Evolutionary conservation across 2,888 invertebrate species (phyloP), one percentile per base, ranked within the genome.

Genomic region (Leptopterna dolabrata): DNA sequence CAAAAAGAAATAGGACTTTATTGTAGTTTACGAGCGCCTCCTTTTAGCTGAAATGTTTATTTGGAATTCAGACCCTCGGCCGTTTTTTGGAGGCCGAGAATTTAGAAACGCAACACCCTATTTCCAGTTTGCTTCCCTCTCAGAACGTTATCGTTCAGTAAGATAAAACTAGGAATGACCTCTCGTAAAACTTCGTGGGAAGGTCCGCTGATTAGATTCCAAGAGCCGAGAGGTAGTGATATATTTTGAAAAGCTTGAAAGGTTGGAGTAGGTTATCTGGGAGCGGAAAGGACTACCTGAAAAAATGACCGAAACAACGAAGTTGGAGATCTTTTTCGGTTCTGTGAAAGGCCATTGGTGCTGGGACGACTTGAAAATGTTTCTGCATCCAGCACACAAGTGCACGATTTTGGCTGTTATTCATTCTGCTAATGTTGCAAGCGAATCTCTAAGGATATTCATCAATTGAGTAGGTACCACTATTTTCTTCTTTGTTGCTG

Each of bases 171-270:
- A 63, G 63, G 19, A 63, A 24, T 63, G 63, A 63, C 63, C 63
- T 63, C 63, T 63, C 63, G 63, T 63, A 63, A 63, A 63, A 51
- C 51, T 51, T 24, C 63, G 63, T 63, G 63, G 63, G 63, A 63
- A 63, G 27, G n/a, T 16, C 51, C 9, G 27, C 63, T 63, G 63
- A 63, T 63, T 63, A 63, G 63, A 47, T 47, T 13, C 47, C 47
- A 16, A 47, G 13, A 63, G 63, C 11, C 11, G 9, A 24, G 24
- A 6, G 63, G 19, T 24, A 24, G 24, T 24, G 24, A 63, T 63
- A 63, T 63, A 63, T 63, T 63, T 27, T 13, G 63, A 51, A 63
- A 63, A 27, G 3, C 63, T 63, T 63, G 63, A 63, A 63, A 63
- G 63, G 24, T 63, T 63, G 63, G 63, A 24, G 63, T 63, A 63